Evolutionary conservation across 2,888 invertebrate species (phyloP), one percentile per base, ranked within the genome.

Genomic region (Tetranychus piercei): DNA sequence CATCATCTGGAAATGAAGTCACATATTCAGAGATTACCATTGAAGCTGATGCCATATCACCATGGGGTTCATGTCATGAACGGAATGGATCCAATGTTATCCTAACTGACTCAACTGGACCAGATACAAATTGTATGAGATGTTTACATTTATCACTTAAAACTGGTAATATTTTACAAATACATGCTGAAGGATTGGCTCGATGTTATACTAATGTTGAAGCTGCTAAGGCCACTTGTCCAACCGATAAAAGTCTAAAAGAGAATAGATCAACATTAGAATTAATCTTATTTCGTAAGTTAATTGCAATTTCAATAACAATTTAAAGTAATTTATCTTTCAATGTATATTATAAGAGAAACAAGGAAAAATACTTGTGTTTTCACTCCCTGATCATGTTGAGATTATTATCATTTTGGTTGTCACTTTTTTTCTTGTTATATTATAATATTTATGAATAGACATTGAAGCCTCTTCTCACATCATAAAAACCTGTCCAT

Each of bases 51-150:
- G 85, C 87, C 44, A 87, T 88, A 79, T 87, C 87, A 8, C 86
- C 87, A 75, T 88, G 87, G 87, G 88, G 88, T 22, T 85, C 84
- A 79, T 88, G 88, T 79, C 86, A 87, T 79, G 83, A 83, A 77
- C 83, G 86, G 76, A 83, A 86, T 76, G 87, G 86, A 74, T 86
- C 86, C 80, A 87, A 87, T 79, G 86, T 87, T 78, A 85, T 88
- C 73, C 84, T 88, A 72, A 85, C 85, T 80, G 86, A 86, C 82
- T 86, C 86, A 78, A 85, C 85, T 77, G 85, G 84, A 34, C 34
- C 34, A 34, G 34, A 34, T 34, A 34, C 34, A 55, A 84, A 84
- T 77, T 88, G 88, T 80, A 85, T 86, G 78, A 83, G 87, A 77
- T 88, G 88, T 80, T 85, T 88, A 78, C 85, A 86, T 77, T 80